phyloP scores from a whole-genome alignment of 2,888 invertebrate species.

The Amblyjoppa fuscipennis region DNA sequence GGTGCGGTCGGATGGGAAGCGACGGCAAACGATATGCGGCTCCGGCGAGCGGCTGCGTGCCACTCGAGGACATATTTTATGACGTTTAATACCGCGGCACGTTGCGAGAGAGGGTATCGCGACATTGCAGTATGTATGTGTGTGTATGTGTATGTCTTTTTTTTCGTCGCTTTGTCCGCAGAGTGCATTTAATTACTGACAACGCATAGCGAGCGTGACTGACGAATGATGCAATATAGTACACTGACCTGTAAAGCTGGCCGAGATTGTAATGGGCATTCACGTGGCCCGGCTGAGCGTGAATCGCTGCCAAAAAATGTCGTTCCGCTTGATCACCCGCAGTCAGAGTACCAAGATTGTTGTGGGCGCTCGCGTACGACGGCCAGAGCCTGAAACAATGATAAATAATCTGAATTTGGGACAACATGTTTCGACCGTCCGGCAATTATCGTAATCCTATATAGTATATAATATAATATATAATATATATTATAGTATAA shows the following conservation, averaged over 20 bases:
- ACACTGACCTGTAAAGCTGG: constrained; percentile 91
- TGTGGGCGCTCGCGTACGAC: constrained; percentile 94
- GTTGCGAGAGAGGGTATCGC: constrained; percentile 5
- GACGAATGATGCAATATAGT: constrained; percentile 26
- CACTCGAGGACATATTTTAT: constrained; percentile 46
- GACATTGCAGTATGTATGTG: constrained; percentile 11
- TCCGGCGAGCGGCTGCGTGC: constrained; percentile 30
- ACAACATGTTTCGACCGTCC: background rate
- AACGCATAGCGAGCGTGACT: constrained; percentile 14
- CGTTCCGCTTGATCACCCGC: constrained; percentile 90
- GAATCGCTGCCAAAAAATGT: constrained; percentile 91
- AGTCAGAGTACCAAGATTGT: constrained; percentile 94
- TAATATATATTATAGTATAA: too few relatives aligned
- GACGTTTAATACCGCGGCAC: constrained; percentile 46
- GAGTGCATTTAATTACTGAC: constrained; percentile 39
- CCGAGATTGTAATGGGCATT: constrained; percentile 95
- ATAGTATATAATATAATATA: too few relatives aligned
- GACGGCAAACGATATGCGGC: constrained; percentile 44
- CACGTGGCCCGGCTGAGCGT: constrained; percentile 91
- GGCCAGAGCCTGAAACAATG: constrained; percentile 91
- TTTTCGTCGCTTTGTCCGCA: background rate
- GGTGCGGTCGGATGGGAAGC: constrained; percentile 36
- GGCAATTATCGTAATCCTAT: background rate
- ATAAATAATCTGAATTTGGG: constrained; percentile 52
- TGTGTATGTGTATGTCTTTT: background rate